These are phyloP conservation scores for Panzeria rudis DNA, from an alignment of 2,888 invertebrate species.

Conservation along the genomic window DNA sequence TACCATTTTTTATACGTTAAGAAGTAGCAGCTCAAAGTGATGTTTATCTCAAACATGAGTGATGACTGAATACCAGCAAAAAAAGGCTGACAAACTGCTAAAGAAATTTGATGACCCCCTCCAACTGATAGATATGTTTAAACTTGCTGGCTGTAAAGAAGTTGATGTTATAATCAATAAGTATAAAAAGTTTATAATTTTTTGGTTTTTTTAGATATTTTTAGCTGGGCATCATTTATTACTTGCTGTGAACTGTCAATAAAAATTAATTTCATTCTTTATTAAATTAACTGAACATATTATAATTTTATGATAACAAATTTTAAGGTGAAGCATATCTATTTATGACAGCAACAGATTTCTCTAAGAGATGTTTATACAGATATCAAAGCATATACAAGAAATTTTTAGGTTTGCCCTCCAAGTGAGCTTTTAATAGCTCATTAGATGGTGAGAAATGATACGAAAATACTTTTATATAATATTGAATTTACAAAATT, in stretches of 20 bases:
- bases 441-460: slow-evolving; percentile 6
- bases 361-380: not conserved
- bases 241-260: slow-evolving; percentile 67
- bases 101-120: not conserved
- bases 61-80: slow-evolving; percentile 5
- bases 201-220: slow-evolving; percentile 2
- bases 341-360: not conserved
- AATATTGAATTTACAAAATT: not conserved
- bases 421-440: slow-evolving; percentile 28
- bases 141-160: not conserved
- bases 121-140: not conserved
- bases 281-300: slow-evolving; percentile 14
- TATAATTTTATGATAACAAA: slow-evolving; percentile 1
- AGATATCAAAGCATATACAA: not conserved
- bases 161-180: slow-evolving; percentile 19
- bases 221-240: slow-evolving; percentile 52
- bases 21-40: slow-evolving; percentile 28
- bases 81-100: not conserved
- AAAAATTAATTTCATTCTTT: slow-evolving; percentile 52
- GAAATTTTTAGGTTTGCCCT: not conserved
- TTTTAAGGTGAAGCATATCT: slow-evolving; percentile 3
- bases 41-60: not conserved
- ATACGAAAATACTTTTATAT: not conserved
- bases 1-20: not conserved
- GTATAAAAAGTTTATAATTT: not conserved